A percentile compares a stretch with the other conserved stretches of the same genome.
phyloP scores from a whole-genome alignment of 2,888 invertebrate genomes.

The Isoperla grammatica region DNA sequence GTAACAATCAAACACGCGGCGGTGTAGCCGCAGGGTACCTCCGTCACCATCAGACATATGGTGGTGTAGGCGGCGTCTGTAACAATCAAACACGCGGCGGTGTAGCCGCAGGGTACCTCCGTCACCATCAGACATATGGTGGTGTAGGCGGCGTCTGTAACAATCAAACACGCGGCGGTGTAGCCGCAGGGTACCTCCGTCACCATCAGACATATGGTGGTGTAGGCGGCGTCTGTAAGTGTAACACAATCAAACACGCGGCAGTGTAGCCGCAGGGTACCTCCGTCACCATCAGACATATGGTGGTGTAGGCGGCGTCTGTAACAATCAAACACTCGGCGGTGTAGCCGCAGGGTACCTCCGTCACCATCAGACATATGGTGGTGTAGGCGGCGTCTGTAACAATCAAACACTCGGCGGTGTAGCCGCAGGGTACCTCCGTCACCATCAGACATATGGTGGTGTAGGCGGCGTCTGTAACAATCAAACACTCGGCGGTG shows the following conservation, averaged over 20 bases:
- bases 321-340: no score
- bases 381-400: constrained; percentile 49
- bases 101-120: constrained; percentile 57
- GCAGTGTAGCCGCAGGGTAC: constrained; percentile 58
- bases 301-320: constrained; percentile 49
- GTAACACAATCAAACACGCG: no score
- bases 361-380: constrained; percentile 51
- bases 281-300: constrained; percentile 53
- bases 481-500: no score
- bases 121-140: constrained; percentile 51
- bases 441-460: constrained; percentile 51
- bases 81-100: no score
- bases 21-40: constrained; percentile 57
- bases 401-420: no score
- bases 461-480: constrained; percentile 48
- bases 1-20: no score
- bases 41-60: constrained; percentile 51
- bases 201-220: constrained; percentile 50
- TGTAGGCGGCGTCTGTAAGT: constrained; percentile 48
- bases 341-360: constrained; percentile 57
- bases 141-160: constrained; percentile 48
- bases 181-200: constrained; percentile 58
- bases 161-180: no score
- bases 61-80: constrained; percentile 49
- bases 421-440: constrained; percentile 57